Base-by-base conservation (phyloP, 2,113 vertebrate genomes). In the Aythya baeri region DNA sequence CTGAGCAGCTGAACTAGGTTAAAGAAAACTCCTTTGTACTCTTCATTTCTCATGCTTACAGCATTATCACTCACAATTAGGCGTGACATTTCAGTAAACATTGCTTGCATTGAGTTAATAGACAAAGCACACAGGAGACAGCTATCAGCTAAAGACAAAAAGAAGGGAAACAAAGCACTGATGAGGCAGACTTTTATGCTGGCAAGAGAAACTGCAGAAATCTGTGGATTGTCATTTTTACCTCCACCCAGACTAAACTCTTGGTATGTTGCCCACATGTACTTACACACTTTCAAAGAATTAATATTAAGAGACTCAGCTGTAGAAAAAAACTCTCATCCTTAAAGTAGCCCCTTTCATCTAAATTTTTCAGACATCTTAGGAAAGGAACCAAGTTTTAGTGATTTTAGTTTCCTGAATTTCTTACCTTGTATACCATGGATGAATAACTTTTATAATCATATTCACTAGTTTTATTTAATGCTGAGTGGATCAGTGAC, bases 11-110 rank as follows among this genome's bases (percentile, higher is more conserved):
- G n/a, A 77, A 91, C 38, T 1, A 83, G 79, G 88, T 86, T 61
- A 55, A 71, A 88, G 71, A 61, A 65, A 67, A 52, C 46, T 74
- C 72, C 87, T 81, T 34, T 71, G 78, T 77, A 21, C 44, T 91
- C 27, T 58, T 83, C 74, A 59, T 85, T 80, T 76, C 63, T 52
- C 82, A 89, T 22, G 91, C 89, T 78, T 11, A 13, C 55, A 80
- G 85, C 63, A 70, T 68, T 77, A 88, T 50, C 79, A 55, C 31
- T 49, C 83, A 78, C 87, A 94, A 85, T 86, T 78, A 88, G 93
- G 52, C 26, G 4, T 32, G 85, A 83, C 94, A 82, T 86, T 83
- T 83, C 72, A 83, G 55, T 62, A 93, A 91, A 85, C 89, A 91
- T 50, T 50, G 46, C 55, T 44, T 31, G 34, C 78, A n/a, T 10